These are phyloP conservation scores for Coenonympha glycerion DNA, from an alignment of 2,888 invertebrate species.

Conservation along the genomic window DNA sequence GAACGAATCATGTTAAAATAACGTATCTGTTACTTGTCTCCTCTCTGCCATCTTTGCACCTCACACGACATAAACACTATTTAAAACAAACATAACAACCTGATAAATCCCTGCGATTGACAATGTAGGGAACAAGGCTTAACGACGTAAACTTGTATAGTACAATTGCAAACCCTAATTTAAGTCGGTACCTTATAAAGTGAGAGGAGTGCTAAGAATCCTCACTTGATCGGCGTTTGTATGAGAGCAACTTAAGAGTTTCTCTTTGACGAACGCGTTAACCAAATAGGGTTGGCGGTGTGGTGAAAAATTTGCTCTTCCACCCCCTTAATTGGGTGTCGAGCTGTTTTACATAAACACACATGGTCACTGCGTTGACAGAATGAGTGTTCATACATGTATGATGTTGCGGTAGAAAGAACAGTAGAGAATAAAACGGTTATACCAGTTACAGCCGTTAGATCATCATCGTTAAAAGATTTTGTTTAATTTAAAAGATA, in stretches of 20 bases:
- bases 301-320: constrained; percentile 73
- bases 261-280: constrained; percentile 62
- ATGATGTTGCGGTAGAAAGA: no score
- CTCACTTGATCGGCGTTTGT: constrained; percentile 73
- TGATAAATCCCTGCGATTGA: constrained; percentile 55
- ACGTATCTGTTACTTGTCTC: background rate
- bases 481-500: no score
- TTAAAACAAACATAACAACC: constrained; percentile 44
- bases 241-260: constrained; percentile 58
- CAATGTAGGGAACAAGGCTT: constrained; percentile 49
- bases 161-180: constrained; percentile 73
- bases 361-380: constrained; percentile 25
- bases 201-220: constrained; percentile 61
- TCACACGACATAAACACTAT: constrained; percentile 33
- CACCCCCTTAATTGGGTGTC: constrained; percentile 71
- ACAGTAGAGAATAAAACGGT: no score
- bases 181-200: constrained; percentile 70
- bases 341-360: constrained; percentile 45
- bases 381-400: background rate
- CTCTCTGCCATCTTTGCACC: constrained; percentile 4
- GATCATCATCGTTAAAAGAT: no score
- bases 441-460: no score
- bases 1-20: background rate
- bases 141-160: constrained; percentile 47
- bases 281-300: constrained; percentile 67